Percentiles rank a stretch among this genome's conserved stretches.
phyloP scores from a whole-genome alignment of 2,797 vertebrate genomes.

The Poliocrania exsul region DNA sequence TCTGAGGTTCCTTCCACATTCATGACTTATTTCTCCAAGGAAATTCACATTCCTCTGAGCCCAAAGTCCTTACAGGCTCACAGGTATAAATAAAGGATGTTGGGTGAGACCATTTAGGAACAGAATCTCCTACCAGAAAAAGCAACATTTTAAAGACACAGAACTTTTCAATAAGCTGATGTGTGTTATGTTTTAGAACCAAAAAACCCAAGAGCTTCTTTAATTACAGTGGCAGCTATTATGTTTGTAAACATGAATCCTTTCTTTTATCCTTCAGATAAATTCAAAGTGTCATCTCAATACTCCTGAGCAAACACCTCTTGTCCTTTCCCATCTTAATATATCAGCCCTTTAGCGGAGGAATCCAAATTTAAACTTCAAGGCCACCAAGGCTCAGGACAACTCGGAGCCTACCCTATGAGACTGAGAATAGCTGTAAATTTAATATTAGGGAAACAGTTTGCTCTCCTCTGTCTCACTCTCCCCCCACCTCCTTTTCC shows the following conservation, averaged over 20 bases:
- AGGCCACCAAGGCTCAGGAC: not conserved
- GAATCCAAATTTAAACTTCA: constrained; percentile 25
- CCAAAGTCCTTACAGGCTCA: not conserved
- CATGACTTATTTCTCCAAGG: not conserved
- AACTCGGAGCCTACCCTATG: not conserved
- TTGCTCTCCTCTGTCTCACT: not conserved
- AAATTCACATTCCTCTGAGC: not conserved
- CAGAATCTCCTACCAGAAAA: not conserved
- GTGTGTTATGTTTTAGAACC: not conserved
- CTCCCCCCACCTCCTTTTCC: not conserved
- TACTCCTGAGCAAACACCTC: not conserved
- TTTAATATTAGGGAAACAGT: not conserved
- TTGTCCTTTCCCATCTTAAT: not conserved
- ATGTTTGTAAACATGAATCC: not conserved
- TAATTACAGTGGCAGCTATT: not conserved
- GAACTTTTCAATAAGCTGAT: not conserved
- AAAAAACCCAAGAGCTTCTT: not conserved
- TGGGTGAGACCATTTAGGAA: not conserved
- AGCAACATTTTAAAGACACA: not conserved
- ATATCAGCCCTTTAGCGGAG: not conserved
- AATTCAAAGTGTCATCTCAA: not conserved
- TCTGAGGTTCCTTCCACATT: not conserved
- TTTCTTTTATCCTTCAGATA: not conserved
- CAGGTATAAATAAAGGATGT: not conserved
- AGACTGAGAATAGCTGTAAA: not conserved